These are phyloP conservation scores for Ecliptopera silaceata DNA, from an alignment of 2,888 invertebrate species.

Conservation along the genomic window DNA sequence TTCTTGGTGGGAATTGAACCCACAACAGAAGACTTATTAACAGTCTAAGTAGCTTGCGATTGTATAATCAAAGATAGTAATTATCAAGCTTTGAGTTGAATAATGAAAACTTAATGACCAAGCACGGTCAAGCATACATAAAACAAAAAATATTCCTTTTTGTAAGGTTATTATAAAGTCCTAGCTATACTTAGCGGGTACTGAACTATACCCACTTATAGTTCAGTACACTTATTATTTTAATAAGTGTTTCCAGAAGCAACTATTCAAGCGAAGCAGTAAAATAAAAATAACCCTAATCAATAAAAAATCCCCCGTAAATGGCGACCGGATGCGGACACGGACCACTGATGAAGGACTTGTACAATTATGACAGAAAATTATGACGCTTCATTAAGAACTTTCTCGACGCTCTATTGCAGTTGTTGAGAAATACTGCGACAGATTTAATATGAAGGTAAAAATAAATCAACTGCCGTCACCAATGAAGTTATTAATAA, in stretches of 20 bases:
- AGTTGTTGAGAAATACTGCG: slow-evolving; percentile 49
- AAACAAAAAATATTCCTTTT: not conserved
- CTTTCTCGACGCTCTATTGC: slow-evolving; percentile 45
- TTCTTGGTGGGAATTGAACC: too few relatives aligned
- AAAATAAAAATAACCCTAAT: slow-evolving; percentile 28
- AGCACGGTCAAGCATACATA: too few relatives aligned
- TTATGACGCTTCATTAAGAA: slow-evolving; percentile 52
- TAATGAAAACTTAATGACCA: too few relatives aligned
- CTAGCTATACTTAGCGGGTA: too few relatives aligned
- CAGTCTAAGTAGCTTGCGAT: too few relatives aligned
- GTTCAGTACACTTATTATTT: too few relatives aligned
- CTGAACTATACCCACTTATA: not conserved
- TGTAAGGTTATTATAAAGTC: not conserved
- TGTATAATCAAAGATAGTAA: too few relatives aligned
- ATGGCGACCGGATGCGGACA: slow-evolving; percentile 36
- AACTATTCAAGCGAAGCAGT: slow-evolving; percentile 17
- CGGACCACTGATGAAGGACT: slow-evolving; percentile 34
- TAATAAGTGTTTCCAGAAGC: not conserved
- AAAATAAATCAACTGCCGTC: slow-evolving; percentile 44
- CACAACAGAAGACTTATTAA: too few relatives aligned
- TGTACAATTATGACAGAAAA: slow-evolving; percentile 44
- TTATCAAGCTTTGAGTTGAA: too few relatives aligned
- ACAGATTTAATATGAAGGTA: slow-evolving; percentile 55
- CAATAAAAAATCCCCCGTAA: slow-evolving; percentile 26
- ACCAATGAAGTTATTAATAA: slow-evolving; percentile 19